Evolutionary conservation across 2,113 vertebrate genomes (phyloP).

Genomic region (Vanacampus margaritifer): DNA sequence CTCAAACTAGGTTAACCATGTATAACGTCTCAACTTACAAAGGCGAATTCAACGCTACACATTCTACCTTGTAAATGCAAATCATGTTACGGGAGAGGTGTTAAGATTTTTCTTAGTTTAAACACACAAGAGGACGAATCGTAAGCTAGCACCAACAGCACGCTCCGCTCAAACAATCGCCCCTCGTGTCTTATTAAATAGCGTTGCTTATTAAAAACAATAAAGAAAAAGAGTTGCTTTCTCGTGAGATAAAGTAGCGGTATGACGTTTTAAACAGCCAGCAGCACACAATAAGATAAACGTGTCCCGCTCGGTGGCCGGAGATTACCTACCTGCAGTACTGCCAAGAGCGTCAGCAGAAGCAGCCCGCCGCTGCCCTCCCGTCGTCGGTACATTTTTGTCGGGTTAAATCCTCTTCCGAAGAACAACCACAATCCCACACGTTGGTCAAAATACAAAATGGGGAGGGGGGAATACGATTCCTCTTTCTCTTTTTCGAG

Average conservation of each 20-base stretch:
- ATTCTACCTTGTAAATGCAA: background rate
- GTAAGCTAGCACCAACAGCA: background rate
- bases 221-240: background rate
- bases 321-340: slow-evolving; percentile 74
- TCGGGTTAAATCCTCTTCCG: slow-evolving; percentile 6
- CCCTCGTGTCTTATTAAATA: background rate
- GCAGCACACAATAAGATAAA: background rate
- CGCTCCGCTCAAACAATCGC: background rate
- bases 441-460: slow-evolving; percentile 22
- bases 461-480: slow-evolving; percentile 37
- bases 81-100: background rate
- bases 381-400: slow-evolving; percentile 64
- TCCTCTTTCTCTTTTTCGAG: slow-evolving; percentile 47
- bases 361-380: slow-evolving; percentile 59
- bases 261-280: slow-evolving; percentile 2
- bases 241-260: background rate
- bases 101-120: background rate
- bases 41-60: background rate
- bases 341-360: slow-evolving; percentile 61
- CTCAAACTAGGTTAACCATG: background rate
- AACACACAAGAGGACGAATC: background rate
- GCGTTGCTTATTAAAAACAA: background rate
- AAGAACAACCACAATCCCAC: slow-evolving; percentile 21
- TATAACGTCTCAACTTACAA: background rate
- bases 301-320: slow-evolving; percentile 31